Percentiles rank a stretch among this genome's conserved stretches.
Conservation (phyloP, 2,113 vertebrate genomes). For the Carassius auratus region DNA sequence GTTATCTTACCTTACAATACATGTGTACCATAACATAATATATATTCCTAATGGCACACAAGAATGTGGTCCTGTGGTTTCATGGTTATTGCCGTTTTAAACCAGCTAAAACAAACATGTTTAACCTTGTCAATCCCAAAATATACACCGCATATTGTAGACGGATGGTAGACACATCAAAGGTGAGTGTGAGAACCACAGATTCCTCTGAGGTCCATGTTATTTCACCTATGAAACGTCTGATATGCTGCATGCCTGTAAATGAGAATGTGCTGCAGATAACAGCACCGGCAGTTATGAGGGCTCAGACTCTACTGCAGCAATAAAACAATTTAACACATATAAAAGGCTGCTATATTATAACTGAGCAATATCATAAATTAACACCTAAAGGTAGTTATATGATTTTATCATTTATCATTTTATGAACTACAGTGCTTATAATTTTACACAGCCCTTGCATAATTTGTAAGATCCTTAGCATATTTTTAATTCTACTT, state of each 20-base stretch:
- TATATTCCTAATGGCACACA: neutral
- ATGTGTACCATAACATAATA: neutral
- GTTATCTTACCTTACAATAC: neutral
- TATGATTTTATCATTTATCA: neutral
- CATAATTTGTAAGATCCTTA: neutral
- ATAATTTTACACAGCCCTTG: neutral
- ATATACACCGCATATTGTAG: neutral
- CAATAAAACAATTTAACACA: neutral
- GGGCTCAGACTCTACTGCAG: neutral
- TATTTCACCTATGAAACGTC: constrained; percentile 26
- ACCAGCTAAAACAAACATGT: neutral
- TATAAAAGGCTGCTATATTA: neutral
- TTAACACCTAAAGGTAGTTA: neutral
- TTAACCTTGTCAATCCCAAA: neutral
- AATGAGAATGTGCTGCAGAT: neutral
- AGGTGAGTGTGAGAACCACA: constrained; percentile 4
- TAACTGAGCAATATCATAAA: neutral
- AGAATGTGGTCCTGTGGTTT: constrained; percentile 11
- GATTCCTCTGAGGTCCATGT: neutral
- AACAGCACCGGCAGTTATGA: neutral
- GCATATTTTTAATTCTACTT: neutral
- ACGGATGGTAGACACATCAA: neutral
- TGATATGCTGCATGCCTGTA: neutral
- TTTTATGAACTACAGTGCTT: neutral
- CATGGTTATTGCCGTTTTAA: neutral